Conservation (phyloP, 2,113 vertebrate species). For the Puma concolor region DNA sequence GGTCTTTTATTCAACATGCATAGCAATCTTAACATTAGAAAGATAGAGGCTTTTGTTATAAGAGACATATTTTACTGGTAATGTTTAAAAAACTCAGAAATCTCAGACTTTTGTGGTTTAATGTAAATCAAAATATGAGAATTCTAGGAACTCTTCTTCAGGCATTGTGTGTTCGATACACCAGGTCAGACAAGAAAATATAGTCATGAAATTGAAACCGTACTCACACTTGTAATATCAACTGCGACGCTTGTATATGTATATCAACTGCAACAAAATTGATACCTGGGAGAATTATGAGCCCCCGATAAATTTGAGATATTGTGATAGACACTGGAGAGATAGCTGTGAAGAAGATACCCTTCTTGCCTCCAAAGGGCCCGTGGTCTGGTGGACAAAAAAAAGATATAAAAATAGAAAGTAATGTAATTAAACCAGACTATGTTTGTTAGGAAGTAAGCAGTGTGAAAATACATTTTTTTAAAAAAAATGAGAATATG, state of each 20-base stretch:
- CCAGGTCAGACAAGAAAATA: background rate
- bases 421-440: background rate
- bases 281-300: background rate
- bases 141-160: background rate
- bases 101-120: background rate
- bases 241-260: background rate
- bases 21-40: background rate
- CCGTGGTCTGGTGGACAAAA: background rate
- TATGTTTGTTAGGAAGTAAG: background rate
- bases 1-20: background rate
- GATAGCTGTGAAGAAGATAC: background rate
- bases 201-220: background rate
- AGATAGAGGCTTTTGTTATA: background rate
- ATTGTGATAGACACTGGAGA: background rate
- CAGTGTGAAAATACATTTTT: background rate
- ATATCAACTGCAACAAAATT: background rate
- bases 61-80: background rate
- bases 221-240: background rate
- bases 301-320: background rate
- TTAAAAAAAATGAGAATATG: background rate
- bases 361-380: background rate
- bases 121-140: background rate
- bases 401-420: background rate
- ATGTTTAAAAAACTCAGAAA: background rate
- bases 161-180: background rate